Evolutionary conservation across 2,113 vertebrate species (phyloP).

Genomic region (Nyctibius bracteatus): DNA sequence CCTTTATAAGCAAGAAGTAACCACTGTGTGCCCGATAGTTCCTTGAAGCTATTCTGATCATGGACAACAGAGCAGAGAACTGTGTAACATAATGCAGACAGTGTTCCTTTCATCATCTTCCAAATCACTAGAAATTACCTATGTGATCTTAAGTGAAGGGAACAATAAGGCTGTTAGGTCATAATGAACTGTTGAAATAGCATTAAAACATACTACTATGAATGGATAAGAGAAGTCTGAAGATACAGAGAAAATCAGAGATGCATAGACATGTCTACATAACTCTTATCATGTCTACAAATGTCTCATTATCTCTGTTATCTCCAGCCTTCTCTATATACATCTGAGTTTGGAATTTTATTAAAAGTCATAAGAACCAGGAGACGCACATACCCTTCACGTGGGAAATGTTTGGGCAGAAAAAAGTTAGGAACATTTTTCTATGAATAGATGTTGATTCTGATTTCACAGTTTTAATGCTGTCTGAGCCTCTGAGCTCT

Average conservation of each 20-base stretch:
- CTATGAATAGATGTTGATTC: not conserved
- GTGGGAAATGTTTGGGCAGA: not conserved
- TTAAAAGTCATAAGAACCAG: not conserved
- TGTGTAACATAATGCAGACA: not conserved
- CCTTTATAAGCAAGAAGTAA: conserved; percentile 21
- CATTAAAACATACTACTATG: not conserved
- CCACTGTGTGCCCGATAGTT: not conserved
- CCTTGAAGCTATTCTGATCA: not conserved
- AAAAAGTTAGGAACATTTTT: not conserved
- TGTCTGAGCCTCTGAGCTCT: not conserved
- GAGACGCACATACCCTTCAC: not conserved
- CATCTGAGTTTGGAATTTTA: not conserved
- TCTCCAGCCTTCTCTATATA: not conserved
- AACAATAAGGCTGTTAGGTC: not conserved
- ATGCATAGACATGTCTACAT: accelerated
- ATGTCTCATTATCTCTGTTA: not conserved
- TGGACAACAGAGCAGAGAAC: not conserved
- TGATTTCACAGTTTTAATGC: not conserved
- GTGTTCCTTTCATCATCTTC: not conserved
- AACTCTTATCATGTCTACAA: not conserved
- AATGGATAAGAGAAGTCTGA: not conserved
- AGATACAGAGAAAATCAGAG: not conserved
- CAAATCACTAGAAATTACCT: not conserved
- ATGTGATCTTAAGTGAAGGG: not conserved
- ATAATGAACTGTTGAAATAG: not conserved